phyloP scores from a whole-genome alignment of 2,888 invertebrate genomes.

The Rhodophaea formosa region DNA sequence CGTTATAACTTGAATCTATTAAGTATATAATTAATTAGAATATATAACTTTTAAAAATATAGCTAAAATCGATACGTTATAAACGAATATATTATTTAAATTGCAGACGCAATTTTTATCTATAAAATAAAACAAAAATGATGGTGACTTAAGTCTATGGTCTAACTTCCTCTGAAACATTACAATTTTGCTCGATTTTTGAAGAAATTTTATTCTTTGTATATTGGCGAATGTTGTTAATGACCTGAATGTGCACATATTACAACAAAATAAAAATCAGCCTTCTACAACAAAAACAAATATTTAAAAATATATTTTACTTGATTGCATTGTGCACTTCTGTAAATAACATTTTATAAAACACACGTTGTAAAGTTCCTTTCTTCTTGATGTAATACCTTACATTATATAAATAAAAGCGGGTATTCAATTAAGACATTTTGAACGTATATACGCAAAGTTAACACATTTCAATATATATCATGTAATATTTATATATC shows the following conservation, averaged over 20 bases:
- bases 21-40: constrained; percentile 2
- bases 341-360: too few relatives aligned
- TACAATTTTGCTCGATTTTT: too few relatives aligned
- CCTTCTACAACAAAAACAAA: too few relatives aligned
- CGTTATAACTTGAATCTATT: constrained; percentile 16
- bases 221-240: too few relatives aligned
- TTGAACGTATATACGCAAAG: too few relatives aligned
- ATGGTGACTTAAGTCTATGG: too few relatives aligned
- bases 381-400: background rate
- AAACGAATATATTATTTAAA: background rate
- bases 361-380: background rate
- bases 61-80: background rate
- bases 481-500: too few relatives aligned
- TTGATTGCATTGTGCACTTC: background rate
- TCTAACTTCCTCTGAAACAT: too few relatives aligned
- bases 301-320: background rate
- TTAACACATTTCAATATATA: too few relatives aligned
- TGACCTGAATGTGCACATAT: too few relatives aligned
- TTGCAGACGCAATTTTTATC: background rate
- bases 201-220: too few relatives aligned
- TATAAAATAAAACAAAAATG: background rate
- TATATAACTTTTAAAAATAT: background rate
- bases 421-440: background rate
- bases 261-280: too few relatives aligned
- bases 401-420: background rate